These are phyloP conservation scores for Oryzias sinensis DNA, from an alignment of 2,797 vertebrate species.

Conservation along the genomic window DNA sequence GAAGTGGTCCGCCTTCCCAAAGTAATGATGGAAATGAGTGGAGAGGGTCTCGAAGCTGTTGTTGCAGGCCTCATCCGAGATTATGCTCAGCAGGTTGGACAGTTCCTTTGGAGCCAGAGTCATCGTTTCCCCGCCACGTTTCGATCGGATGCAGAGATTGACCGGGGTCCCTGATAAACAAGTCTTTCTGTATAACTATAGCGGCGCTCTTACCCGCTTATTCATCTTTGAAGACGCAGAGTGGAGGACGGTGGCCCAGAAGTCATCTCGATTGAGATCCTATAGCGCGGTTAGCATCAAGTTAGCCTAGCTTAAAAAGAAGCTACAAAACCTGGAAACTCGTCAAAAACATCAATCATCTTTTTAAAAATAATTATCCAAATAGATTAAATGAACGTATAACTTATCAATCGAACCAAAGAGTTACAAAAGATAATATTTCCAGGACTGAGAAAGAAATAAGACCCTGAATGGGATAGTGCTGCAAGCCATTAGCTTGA, in stretches of 20 bases:
- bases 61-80: constrained; percentile 93
- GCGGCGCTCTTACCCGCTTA: not conserved
- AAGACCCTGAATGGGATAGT: not conserved
- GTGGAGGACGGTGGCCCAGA: not conserved
- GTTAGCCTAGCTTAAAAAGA: constrained; percentile 53
- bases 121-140: constrained; percentile 57
- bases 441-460: not conserved
- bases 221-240: constrained; percentile 7
- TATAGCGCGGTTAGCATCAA: constrained; percentile 22
- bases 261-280: constrained; percentile 9
- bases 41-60: constrained; percentile 94
- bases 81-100: constrained; percentile 91
- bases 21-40: constrained; percentile 94
- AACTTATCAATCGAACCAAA: not conserved
- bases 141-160: not conserved
- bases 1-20: constrained; percentile 95
- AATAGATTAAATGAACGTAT: not conserved
- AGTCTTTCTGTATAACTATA: not conserved
- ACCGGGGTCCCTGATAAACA: too few relatives aligned
- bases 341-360: constrained; percentile 13
- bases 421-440: not conserved
- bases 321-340: constrained; percentile 21
- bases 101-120: constrained; percentile 89
- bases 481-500: constrained; percentile 23
- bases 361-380: not conserved